phyloP scores from a whole-genome alignment of 2,888 invertebrate species.

The Allolobophora icterica region DNA sequence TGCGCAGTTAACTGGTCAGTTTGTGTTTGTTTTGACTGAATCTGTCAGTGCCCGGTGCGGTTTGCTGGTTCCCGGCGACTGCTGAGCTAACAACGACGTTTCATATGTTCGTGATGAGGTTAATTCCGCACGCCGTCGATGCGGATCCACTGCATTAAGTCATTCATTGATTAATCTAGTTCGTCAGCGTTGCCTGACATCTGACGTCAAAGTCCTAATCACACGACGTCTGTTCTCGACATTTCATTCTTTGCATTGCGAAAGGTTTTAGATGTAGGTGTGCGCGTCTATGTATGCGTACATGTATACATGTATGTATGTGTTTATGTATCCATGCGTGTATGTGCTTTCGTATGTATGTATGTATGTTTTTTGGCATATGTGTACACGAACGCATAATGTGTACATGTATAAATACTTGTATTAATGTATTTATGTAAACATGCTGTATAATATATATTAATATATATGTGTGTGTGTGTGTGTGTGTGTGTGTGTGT shows the following conservation, averaged over 20 bases:
- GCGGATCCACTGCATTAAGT: constrained; percentile 17
- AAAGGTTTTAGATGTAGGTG: too few relatives aligned
- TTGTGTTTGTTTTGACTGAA: background rate
- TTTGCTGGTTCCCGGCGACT: background rate
- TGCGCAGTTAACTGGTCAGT: too few relatives aligned
- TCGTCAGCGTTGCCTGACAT: background rate
- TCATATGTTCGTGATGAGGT: background rate
- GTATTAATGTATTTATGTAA: background rate
- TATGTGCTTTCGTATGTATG: background rate
- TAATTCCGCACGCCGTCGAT: background rate
- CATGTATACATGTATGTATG: background rate
- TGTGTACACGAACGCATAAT: too few relatives aligned
- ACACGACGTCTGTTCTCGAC: too few relatives aligned
- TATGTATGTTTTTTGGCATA: background rate
- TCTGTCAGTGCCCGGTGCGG: background rate
- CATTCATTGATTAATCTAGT: background rate
- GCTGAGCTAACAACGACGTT: background rate
- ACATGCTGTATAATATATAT: too few relatives aligned
- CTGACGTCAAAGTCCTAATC: background rate
- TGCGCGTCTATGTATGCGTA: too few relatives aligned
- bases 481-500: too few relatives aligned
- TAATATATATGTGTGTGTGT: too few relatives aligned
- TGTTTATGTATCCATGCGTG: too few relatives aligned
- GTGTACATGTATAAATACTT: background rate
- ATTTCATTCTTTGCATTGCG: too few relatives aligned